A percentile compares a stretch with the other conserved stretches of the same genome.
phyloP scores from a whole-genome alignment of 2,113 vertebrate genomes.

The Leptocoma aspasia region DNA sequence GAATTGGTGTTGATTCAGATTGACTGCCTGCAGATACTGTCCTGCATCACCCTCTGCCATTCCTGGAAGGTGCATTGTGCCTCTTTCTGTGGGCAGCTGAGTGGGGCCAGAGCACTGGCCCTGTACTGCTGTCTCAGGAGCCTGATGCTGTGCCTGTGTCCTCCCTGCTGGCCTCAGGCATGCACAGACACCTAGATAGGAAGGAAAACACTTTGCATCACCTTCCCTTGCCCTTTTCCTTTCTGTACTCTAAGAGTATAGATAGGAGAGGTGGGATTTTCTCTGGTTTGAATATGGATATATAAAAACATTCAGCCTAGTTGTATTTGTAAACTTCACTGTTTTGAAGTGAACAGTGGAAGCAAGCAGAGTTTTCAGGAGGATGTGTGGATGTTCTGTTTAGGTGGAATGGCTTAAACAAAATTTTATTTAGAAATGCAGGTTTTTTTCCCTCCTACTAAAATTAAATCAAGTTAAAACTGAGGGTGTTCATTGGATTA shows the following conservation, averaged over 20 bases:
- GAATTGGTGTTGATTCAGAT: background rate
- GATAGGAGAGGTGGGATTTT: background rate
- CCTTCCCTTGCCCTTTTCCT: background rate
- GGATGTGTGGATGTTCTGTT: background rate
- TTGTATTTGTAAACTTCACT: background rate
- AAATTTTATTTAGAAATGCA: background rate
- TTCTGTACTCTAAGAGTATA: background rate
- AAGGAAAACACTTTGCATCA: background rate
- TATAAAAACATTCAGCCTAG: background rate
- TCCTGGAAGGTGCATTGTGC: background rate
- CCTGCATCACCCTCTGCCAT: background rate
- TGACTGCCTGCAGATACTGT: background rate
- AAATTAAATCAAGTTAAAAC: background rate
- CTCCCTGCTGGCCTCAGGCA: background rate
- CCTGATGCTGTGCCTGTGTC: background rate
- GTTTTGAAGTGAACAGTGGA: background rate
- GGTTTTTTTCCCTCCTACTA: background rate
- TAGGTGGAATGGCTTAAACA: background rate
- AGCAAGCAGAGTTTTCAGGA: background rate
- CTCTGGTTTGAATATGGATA: background rate
- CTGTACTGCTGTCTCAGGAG: background rate
- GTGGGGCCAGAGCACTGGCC: background rate
- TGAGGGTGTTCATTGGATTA: background rate
- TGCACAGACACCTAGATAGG: background rate
- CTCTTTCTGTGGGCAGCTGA: background rate